phyloP scores from a whole-genome alignment of 1,140 invertebrate genomes.

The Oreohelix idahoensis region DNA sequence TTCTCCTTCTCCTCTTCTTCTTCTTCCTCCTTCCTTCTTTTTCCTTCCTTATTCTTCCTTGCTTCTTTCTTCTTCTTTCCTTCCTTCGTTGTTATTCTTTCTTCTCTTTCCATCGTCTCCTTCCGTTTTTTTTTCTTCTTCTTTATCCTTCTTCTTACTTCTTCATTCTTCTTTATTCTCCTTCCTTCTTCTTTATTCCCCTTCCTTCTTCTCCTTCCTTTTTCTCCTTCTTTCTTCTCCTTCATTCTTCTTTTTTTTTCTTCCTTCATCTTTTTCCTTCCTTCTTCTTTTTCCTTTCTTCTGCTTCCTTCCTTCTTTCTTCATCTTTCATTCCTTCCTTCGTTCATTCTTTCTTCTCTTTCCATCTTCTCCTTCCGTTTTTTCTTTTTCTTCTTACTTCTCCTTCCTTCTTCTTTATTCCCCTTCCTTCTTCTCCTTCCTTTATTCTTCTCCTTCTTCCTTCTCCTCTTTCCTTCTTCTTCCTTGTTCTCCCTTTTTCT shows the following conservation, averaged over 20 bases:
- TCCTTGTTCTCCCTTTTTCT: too few relatives aligned
- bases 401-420: neutral
- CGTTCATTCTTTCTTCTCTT: neutral
- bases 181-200: neutral
- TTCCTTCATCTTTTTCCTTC: constrained; percentile 7
- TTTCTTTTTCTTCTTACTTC: neutral
- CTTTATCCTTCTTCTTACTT: neutral
- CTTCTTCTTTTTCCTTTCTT: neutral
- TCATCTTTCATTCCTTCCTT: constrained; percentile 12
- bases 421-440: constrained; percentile 1
- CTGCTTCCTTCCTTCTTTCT: constrained; percentile 4
- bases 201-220: constrained; percentile 1
- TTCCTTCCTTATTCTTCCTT: neutral
- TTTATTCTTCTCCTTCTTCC: too few relatives aligned
- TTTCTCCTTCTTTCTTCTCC: too few relatives aligned
- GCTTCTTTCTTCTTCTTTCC: neutral
- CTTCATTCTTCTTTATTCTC: neutral
- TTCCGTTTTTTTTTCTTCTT: constrained; percentile 9
- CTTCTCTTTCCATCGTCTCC: neutral
- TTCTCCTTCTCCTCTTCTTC: neutral
- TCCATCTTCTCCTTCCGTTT: neutral
- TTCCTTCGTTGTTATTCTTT: neutral
- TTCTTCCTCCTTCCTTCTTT: constrained; percentile 16
- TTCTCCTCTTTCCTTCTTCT: too few relatives aligned
- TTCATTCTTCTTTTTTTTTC: too few relatives aligned